Evolutionary conservation across 2,113 vertebrate genomes (phyloP), one percentile per base, ranked within the genome.

Genomic region (Semnopithecus entellus): DNA sequence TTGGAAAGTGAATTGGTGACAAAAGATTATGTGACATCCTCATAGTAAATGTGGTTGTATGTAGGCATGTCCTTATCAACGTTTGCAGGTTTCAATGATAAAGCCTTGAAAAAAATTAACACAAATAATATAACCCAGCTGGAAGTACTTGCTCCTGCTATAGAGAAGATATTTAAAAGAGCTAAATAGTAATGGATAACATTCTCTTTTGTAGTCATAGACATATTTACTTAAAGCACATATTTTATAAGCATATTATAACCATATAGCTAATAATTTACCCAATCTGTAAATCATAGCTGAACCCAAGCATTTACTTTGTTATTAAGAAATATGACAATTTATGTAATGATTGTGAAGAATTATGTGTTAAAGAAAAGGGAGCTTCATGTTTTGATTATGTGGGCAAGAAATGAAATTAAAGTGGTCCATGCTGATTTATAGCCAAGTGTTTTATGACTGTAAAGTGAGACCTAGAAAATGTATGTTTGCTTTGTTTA

Each of bases 341-440:
- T 97, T 97, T 96, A 78, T 97, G 81, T 64, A 98, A 98, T 97
- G 96, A 98, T 97, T 96, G 97, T 94, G 70, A 98, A 97, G 95
- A 98, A 97, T 97, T 95, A 97, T 98, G 96, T 96, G 88, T 96
- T 97, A 96, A 93, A 96, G 96, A 96, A 96, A 96, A 96, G 73
- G 55, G 82, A 97, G 78, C 89, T 96, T 97, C 88, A 61, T 94
- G 94, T 97, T 98, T 97, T 97, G 97, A 97, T 98, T 98, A 98
- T 97, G 97, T 97, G 94, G 90, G 88, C 94, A 94, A 97, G 93
- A 75, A 91, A 97, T 59, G 45, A 91, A 97, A 98, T 97, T 98
- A 97, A 97, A 98, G 94, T 97, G 96, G 81, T 27, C 57, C 35
- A 1, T 7, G 27, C 27, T 97, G 97, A 98, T 98, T 52, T 97